These are phyloP conservation scores for Mesochorus sp. DNA, from an alignment of 2,888 invertebrate species.

Conservation along the genomic window DNA sequence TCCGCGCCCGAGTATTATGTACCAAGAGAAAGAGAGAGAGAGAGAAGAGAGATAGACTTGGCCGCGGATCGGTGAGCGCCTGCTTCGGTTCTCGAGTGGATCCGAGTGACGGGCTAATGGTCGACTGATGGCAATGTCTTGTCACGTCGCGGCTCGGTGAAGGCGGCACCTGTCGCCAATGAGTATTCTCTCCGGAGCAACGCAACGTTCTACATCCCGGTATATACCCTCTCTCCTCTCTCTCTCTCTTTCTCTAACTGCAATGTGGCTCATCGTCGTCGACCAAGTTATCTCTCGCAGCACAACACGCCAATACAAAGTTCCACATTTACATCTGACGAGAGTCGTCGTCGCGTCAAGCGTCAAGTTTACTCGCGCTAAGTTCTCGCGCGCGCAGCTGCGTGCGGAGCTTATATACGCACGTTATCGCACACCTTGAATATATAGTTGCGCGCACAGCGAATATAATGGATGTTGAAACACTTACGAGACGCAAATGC, in stretches of 20 bases:
- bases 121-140: conserved; percentile 81
- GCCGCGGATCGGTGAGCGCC: conserved; percentile 54
- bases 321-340: conserved; percentile 56
- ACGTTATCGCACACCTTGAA: background rate
- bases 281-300: conserved; percentile 25
- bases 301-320: conserved; percentile 59
- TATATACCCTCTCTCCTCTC: background rate
- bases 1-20: conserved; percentile 62
- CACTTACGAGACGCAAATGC: no score
- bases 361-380: conserved; percentile 49
- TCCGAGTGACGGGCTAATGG: conserved; percentile 76
- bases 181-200: conserved; percentile 67
- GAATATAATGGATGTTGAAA: no score
- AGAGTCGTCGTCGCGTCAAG: conserved; percentile 23
- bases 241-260: no score
- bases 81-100: conserved; percentile 61
- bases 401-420: background rate
- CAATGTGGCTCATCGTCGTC: background rate
- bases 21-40: conserved; percentile 32
- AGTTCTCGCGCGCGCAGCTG: conserved; percentile 47
- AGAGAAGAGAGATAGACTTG: conserved; percentile 52
- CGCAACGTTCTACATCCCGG: conserved; percentile 34
- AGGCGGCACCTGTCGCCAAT: conserved; percentile 77
- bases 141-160: conserved; percentile 79
- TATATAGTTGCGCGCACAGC: background rate